Conservation (phyloP, 1,140 invertebrate genomes). For the Geopemphigus sp. region DNA sequence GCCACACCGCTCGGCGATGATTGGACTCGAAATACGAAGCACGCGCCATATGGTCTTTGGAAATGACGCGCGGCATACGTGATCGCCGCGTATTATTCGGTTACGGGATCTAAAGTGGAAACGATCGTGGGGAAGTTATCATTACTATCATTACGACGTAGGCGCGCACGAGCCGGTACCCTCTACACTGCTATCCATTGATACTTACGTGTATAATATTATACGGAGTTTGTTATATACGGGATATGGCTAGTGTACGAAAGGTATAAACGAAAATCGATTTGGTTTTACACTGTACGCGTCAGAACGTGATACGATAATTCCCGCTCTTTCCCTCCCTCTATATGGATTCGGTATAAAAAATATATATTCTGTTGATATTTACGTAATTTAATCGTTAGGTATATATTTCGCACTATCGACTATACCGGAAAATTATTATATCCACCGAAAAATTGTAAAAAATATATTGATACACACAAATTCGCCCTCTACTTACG, state of each 20-base stretch:
- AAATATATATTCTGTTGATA: no score
- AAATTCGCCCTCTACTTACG: no score
- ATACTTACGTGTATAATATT: background rate
- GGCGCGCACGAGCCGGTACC: background rate
- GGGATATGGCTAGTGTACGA: no score
- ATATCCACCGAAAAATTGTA: no score
- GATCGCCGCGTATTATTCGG: background rate
- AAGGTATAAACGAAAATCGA: background rate
- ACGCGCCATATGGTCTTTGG: slow-evolving; percentile 32
- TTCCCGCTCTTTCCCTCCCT: no score
- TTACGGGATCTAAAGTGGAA: slow-evolving; percentile 5
- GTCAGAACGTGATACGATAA: background rate
- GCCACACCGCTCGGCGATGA: background rate
- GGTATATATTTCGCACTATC: no score
- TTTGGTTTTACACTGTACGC: background rate
- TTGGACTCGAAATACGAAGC: slow-evolving; percentile 34
- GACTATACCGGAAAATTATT: no score
- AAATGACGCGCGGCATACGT: background rate
- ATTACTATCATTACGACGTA: background rate
- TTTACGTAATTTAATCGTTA: no score
- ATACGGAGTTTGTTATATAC: no score
- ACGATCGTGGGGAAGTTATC: slow-evolving; percentile 6
- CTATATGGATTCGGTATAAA: no score
- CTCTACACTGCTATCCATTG: background rate
- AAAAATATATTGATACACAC: no score